Conservation (phyloP, 1,140 invertebrate species). For the Cotesia chilonis region DNA sequence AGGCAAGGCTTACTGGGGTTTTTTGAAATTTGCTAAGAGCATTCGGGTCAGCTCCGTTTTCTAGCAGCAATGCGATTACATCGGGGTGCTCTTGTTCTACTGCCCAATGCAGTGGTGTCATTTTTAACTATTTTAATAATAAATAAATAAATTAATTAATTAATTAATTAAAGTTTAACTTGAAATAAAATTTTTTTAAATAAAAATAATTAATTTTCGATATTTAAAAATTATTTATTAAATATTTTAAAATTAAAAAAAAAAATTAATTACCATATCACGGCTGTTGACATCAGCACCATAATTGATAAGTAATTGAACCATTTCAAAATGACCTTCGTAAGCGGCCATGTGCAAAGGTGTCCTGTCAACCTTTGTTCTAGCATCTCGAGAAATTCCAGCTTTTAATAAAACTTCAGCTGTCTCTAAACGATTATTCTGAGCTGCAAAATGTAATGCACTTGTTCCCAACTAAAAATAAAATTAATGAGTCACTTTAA, state of each 20-base stretch:
- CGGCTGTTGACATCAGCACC: constrained; percentile 80
- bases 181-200: neutral
- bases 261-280: constrained; percentile 78
- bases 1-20: constrained; percentile 81
- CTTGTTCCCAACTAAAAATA: constrained; percentile 83
- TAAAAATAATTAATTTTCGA: too few species aligned
- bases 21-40: constrained; percentile 84
- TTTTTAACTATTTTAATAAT: constrained; percentile 73
- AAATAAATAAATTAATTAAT: neutral
- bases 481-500: too few species aligned
- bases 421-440: constrained; percentile 82
- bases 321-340: constrained; percentile 83
- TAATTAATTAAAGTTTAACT: constrained; percentile 11
- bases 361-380: constrained; percentile 92
- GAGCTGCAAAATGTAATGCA: constrained; percentile 86
- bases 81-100: constrained; percentile 82
- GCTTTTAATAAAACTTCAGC: constrained; percentile 84
- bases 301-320: constrained; percentile 78
- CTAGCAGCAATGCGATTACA: constrained; percentile 76
- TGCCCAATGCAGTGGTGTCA: constrained; percentile 96
- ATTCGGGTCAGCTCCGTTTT: constrained; percentile 75
- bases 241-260: too few species aligned
- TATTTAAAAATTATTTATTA: too few species aligned
- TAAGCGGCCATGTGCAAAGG: constrained; percentile 88
- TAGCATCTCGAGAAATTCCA: constrained; percentile 85